Percentiles rank a stretch among this genome's conserved stretches.
Evolutionary conservation across 2,797 vertebrate species (phyloP).

Genomic region (Sebastes baramenuke): DNA sequence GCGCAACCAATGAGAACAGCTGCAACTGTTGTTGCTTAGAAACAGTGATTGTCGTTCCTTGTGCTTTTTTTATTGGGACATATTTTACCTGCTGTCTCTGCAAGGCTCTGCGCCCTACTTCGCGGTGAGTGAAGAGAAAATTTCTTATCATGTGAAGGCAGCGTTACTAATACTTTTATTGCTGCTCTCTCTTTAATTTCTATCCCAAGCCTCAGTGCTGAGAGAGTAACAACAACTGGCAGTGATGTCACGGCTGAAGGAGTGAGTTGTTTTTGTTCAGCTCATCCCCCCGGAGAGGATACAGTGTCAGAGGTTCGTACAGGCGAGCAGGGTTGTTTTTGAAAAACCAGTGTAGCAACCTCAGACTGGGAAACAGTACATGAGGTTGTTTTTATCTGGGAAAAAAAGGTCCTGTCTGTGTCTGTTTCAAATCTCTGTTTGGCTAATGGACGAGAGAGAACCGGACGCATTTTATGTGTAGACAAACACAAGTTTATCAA

Average conservation of each 20-base stretch:
- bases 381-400: neutral
- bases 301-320: conserved; percentile 29
- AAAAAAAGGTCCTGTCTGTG: neutral
- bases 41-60: no score
- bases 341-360: conserved; percentile 22
- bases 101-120: no score
- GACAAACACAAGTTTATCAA: neutral
- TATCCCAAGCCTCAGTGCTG: neutral
- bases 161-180: no score
- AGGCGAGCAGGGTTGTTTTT: conserved; percentile 42
- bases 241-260: conserved; percentile 21
- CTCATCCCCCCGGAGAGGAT: conserved; percentile 50
- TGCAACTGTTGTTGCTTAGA: no score
- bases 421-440: neutral
- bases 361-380: neutral
- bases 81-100: no score
- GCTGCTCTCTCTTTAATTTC: neutral
- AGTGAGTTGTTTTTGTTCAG: conserved; percentile 47
- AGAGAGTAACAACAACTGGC: conserved; percentile 34
- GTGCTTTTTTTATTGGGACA: no score
- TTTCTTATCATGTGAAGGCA: no score
- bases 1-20: no score
- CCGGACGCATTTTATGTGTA: neutral
- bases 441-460: neutral
- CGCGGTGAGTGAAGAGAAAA: no score